phyloP scores from a whole-genome alignment of 53 echinoderm and acorn worm genomes.

The Apostichopus leukothele region DNA sequence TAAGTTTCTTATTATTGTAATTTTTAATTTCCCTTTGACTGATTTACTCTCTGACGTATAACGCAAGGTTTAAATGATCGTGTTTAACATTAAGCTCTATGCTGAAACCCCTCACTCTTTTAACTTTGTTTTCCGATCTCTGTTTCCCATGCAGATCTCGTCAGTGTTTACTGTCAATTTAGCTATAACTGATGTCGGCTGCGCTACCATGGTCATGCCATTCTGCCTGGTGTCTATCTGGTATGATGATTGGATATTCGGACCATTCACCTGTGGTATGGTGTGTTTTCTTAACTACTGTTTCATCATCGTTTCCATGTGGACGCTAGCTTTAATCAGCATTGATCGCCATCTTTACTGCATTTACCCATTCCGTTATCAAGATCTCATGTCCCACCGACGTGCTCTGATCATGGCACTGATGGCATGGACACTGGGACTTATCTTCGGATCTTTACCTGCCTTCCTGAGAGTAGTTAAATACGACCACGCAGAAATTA shows the following conservation, averaged over 20 bases:
- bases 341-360: conserved; percentile 77
- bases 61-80: too few species aligned
- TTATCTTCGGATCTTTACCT: conserved; percentile 65
- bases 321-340: conserved; percentile 72
- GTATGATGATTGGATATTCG: conserved; percentile 67
- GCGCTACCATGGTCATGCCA: conserved; percentile 78
- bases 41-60: not conserved
- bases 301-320: conserved; percentile 88
- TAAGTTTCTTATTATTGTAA: too few species aligned
- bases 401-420: conserved; percentile 46
- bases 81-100: too few species aligned
- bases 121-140: too few species aligned
- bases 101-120: too few species aligned
- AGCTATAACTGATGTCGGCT: conserved; percentile 76
- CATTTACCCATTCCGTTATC: conserved; percentile 72
- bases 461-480: conserved; percentile 57
- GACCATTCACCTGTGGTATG: conserved; percentile 56
- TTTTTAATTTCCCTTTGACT: too few species aligned
- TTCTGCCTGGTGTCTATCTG: conserved; percentile 64
- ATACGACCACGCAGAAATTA: conserved; percentile 74
- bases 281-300: conserved; percentile 85
- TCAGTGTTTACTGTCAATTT: conserved; percentile 73
- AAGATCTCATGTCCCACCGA: conserved; percentile 44
- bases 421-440: conserved; percentile 57
- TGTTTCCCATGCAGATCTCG: conserved; percentile 48